Percentiles rank a stretch among this genome's conserved stretches.
Conservation (phyloP, 2,888 invertebrate genomes). For the Eugnorisma glareosa region DNA sequence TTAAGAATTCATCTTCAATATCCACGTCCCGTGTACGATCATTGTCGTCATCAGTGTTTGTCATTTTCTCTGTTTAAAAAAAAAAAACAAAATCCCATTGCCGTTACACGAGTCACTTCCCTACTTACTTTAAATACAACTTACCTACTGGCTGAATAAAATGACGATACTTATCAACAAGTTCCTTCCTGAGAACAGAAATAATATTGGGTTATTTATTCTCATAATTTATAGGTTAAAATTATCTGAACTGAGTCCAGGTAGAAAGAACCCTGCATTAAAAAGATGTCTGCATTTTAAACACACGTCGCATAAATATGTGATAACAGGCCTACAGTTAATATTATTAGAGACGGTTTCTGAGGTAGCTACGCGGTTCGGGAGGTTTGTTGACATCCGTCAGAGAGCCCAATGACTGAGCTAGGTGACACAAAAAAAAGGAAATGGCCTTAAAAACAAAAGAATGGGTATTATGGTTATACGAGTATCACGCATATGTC, state of each 20-base stretch:
- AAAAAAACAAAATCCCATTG: neutral
- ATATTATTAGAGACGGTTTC: neutral
- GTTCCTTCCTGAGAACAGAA: conserved; percentile 76
- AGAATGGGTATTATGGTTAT: too few species aligned
- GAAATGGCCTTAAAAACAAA: too few species aligned
- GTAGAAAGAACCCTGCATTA: neutral
- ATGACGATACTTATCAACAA: conserved; percentile 79
- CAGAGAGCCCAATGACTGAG: too few species aligned
- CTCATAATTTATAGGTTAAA: neutral
- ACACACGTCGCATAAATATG: neutral
- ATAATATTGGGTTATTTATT: neutral
- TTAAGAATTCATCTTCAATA: conserved; percentile 68
- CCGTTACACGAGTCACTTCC: neutral
- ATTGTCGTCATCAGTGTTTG: conserved; percentile 15
- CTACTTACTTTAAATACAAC: neutral
- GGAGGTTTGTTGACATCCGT: neutral
- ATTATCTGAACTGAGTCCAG: neutral
- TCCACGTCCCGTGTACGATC: conserved; percentile 48
- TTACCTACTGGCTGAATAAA: conserved; percentile 76
- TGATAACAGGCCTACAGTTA: neutral
- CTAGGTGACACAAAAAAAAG: too few species aligned
- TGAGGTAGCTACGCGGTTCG: neutral
- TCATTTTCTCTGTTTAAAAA: conserved; percentile 32
- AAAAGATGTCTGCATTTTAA: neutral
- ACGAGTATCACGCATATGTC: too few species aligned